A percentile compares a stretch with the other conserved stretches of the same genome.
phyloP scores from a whole-genome alignment of 2,888 invertebrate genomes.

The Gymnocheta viridis region DNA sequence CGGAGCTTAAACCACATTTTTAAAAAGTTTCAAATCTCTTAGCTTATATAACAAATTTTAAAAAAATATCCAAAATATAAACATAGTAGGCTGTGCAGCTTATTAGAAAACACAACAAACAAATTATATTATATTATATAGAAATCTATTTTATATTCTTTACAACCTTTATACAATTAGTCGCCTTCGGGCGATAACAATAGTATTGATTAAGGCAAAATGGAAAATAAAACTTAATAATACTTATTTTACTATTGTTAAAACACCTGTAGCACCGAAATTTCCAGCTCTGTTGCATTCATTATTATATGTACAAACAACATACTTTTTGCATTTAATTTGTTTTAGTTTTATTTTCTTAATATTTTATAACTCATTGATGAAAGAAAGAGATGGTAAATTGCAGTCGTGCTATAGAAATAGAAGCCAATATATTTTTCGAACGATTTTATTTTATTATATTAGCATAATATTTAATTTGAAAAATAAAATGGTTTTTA shows the following conservation, averaged over 20 bases:
- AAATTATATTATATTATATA: too few relatives aligned
- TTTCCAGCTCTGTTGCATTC: constrained; percentile 11
- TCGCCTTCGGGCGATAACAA: too few relatives aligned
- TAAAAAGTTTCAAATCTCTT: too few relatives aligned
- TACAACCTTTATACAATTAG: too few relatives aligned
- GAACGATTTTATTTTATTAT: constrained; percentile 52
- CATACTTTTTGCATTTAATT: background rate
- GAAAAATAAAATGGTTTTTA: constrained; percentile 20
- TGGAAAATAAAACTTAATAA: too few relatives aligned
- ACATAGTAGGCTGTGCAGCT: too few relatives aligned
- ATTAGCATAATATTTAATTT: constrained; percentile 64
- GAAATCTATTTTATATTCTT: too few relatives aligned
- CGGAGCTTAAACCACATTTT: too few relatives aligned
- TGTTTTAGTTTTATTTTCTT: constrained; percentile 11
- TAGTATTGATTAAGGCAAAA: too few relatives aligned
- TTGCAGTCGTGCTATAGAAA: constrained; percentile 24
- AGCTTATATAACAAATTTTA: too few relatives aligned
- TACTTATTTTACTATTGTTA: background rate
- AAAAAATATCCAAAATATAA: too few relatives aligned
- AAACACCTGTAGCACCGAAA: background rate
- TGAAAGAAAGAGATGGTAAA: constrained; percentile 55
- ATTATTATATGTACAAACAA: background rate
- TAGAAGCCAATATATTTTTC: constrained; percentile 20
- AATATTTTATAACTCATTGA: constrained; percentile 6
- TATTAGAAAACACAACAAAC: too few relatives aligned